Conservation (phyloP, 2,113 vertebrate species). For the Pristiophorus japonicus region DNA sequence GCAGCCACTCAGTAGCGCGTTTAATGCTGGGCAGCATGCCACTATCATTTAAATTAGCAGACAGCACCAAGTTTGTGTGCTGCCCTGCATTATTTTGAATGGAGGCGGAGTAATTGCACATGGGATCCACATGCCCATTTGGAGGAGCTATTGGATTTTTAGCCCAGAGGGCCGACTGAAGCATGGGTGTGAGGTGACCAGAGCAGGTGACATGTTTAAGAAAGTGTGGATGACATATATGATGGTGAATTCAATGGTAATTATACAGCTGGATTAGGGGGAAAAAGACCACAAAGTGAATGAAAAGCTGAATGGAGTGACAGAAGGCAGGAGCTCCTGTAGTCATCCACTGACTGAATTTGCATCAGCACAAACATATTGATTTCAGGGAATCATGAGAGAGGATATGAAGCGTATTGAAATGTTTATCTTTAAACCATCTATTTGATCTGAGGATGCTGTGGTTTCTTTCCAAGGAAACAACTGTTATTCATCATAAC, state of each 20-base stretch:
- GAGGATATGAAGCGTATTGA: background rate
- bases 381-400: background rate
- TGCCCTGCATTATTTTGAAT: too few relatives aligned
- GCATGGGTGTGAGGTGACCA: background rate
- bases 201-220: background rate
- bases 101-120: too few relatives aligned
- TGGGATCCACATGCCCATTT: too few relatives aligned
- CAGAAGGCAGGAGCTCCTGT: background rate
- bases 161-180: background rate
- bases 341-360: background rate
- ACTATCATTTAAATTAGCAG: too few relatives aligned
- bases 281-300: background rate
- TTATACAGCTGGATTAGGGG: background rate
- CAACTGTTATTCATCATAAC: background rate
- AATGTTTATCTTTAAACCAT: background rate
- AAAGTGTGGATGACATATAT: background rate
- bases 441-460: background rate
- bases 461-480: background rate
- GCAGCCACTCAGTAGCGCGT: too few relatives aligned
- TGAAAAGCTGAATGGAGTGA: background rate
- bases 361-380: background rate
- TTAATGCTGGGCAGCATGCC: too few relatives aligned
- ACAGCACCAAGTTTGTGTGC: too few relatives aligned
- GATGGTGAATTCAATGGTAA: background rate
- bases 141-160: too few relatives aligned